Percentiles rank a stretch among this genome's conserved stretches.
These are phyloP conservation scores for Ornithoptera alexandrae DNA, from an alignment of 2,888 invertebrate genomes.

Conservation along the genomic window DNA sequence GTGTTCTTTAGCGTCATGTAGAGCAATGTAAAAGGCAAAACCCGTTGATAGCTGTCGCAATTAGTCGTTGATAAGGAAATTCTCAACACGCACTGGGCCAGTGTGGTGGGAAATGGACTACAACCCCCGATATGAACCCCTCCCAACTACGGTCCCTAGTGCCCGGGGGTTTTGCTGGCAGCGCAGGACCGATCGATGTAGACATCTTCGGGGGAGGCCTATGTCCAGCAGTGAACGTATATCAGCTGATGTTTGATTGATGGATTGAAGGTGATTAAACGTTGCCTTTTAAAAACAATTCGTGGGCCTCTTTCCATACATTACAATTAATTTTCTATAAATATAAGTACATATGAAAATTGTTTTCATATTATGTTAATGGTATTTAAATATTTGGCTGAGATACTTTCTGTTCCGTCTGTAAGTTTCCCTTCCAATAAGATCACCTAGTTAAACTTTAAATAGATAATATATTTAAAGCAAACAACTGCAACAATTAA, in stretches of 20 bases:
- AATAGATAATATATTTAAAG: background rate
- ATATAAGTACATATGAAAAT: constrained; percentile 5
- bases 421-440: background rate
- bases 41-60: constrained; percentile 11
- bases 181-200: too few relatives aligned
- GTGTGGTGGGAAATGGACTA: too few relatives aligned
- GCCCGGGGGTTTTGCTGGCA: too few relatives aligned
- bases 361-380: constrained; percentile 20
- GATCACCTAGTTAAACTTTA: constrained; percentile 5
- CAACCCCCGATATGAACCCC: too few relatives aligned
- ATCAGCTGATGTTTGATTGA: too few relatives aligned
- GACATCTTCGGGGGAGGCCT: too few relatives aligned
- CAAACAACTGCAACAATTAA: background rate
- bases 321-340: constrained; percentile 10
- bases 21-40: constrained; percentile 14
- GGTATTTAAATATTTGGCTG: constrained; percentile 16
- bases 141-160: too few relatives aligned
- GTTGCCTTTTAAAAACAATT: constrained; percentile 16
- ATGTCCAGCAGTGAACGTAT: too few relatives aligned
- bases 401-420: background rate
- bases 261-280: background rate
- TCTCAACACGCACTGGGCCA: too few relatives aligned
- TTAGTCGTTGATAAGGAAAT: constrained; percentile 9
- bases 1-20: background rate
- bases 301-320: constrained; percentile 5